Evolutionary conservation across 2,113 vertebrate genomes (phyloP), one percentile per base, ranked within the genome.

Genomic region (Chiloscyllium plagiosum): DNA sequence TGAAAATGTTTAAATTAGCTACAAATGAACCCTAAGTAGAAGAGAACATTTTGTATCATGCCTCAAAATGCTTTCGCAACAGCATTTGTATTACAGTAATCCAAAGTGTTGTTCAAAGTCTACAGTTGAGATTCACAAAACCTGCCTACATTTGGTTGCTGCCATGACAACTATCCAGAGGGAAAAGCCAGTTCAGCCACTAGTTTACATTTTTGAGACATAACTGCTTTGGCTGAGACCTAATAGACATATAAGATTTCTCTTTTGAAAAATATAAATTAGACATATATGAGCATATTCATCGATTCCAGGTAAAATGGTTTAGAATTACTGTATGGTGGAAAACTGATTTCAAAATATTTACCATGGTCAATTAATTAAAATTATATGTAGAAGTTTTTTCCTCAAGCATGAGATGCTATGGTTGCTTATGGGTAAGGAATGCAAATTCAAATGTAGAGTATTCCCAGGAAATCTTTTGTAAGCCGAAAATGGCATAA

Each of bases 121-220:
- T 96, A 96, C 96, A 96, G 96, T 68, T 0, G 4, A 95, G 95
- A 83, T 95, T 96, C 95, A 52, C 42, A 96, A 96, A 96, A 96
- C 47, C 97, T 96, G 96, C 95, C 97, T 96, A 96, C 68, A 96
- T 97, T 96, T 97, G 96, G 96, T 96, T 96, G 97, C 97, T 98
- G 97, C 97, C 98, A 97, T 98, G 98, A 98, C 97, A 98, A 97
- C 98, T 97, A 96, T 96, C 96, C 96, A 93, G 96, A 97, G 97
- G 97, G 97, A 97, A 97, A 97, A 97, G 97, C 97, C 97, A 97
- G 97, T 97, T 97, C 97, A 97, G 96, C 97, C 97, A 95, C 95
- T 96, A 97, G 96, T 95, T 95, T 96, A 96, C 96, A 96, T 96
- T 96, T 96, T 96, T 96, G 94, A 56, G 96, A 95, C 96, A 78